Evolutionary conservation across 2,113 vertebrate genomes (phyloP).

Genomic region (Pongo abelii): DNA sequence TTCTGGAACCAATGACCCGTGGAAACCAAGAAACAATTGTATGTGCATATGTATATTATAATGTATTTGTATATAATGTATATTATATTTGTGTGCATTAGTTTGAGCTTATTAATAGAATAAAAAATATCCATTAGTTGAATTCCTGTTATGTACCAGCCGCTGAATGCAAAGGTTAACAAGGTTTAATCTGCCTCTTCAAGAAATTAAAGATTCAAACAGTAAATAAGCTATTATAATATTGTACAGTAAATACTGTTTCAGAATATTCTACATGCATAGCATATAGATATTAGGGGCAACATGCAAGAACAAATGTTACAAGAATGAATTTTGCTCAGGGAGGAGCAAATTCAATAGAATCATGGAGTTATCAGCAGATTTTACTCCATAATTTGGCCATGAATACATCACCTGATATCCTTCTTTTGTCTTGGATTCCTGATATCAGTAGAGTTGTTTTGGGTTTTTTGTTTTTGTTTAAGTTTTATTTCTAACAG

Average conservation of each 20-base stretch:
- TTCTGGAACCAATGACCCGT: background rate
- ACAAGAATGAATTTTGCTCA: background rate
- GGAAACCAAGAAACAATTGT: background rate
- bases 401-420: background rate
- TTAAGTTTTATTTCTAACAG: conserved; percentile 31
- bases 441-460: background rate
- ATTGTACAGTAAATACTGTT: background rate
- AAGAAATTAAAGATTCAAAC: background rate
- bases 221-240: background rate
- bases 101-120: background rate
- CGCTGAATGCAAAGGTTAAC: background rate
- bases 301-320: background rate
- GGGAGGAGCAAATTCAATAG: background rate
- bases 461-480: background rate
- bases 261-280: background rate
- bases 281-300: background rate
- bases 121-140: background rate
- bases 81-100: background rate
- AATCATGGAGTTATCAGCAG: background rate
- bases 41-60: background rate
- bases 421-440: background rate
- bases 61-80: background rate
- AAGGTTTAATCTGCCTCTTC: background rate
- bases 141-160: background rate
- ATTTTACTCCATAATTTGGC: background rate